Base-by-base conservation (phyloP, 2,888 invertebrate genomes). In the Drosophila pseudotalamancana region DNA sequence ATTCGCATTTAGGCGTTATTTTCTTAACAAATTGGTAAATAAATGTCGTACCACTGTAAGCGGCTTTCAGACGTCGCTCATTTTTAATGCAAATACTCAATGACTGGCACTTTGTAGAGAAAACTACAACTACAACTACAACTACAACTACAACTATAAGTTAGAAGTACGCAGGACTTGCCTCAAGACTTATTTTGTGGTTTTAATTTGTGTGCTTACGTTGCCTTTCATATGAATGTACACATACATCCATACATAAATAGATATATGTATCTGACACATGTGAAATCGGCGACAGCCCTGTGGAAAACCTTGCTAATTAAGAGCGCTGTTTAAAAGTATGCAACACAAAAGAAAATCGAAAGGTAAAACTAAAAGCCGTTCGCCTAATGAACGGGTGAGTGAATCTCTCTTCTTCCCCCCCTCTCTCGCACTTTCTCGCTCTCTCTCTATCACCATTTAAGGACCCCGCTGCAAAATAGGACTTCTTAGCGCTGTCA, bases 41-140 rank as follows among this genome's bases (percentile, higher is more conserved):
- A 42, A 48, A 51, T 73, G 46, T 39, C 11, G 18, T 45, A 43
- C 78, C 80, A 85, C 85, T 61, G 80, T 85, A 72, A 77, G 71
- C 80, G 66, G 70, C 84, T 87, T 71, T 78, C 40, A 72, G 81
- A 80, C 81, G 62, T 69, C 45, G 65, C 69, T 82, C 76, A 83
- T 83, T 87, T 87, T 87, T 75, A 84, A 83, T 87, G 82, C 75
- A 87, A 80, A 83, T 81, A 68, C 75, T 70, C 67, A 66, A 72
- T 76, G 80, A 63, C 63, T 77, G 64, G 55, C 76, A 76, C 69
- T 69, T 77, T 77, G 63, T 70, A 40, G 59, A 57, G 72, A 56
- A 69, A 84, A 83, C 77, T 79, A 72, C 64, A 67, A 48, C 62
- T 51, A 50, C 59, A 56, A 57, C 60, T 35, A 31, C 34, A 32